phyloP scores from a whole-genome alignment of 2,113 vertebrate genomes.

The Acanthochromis polyacanthus region DNA sequence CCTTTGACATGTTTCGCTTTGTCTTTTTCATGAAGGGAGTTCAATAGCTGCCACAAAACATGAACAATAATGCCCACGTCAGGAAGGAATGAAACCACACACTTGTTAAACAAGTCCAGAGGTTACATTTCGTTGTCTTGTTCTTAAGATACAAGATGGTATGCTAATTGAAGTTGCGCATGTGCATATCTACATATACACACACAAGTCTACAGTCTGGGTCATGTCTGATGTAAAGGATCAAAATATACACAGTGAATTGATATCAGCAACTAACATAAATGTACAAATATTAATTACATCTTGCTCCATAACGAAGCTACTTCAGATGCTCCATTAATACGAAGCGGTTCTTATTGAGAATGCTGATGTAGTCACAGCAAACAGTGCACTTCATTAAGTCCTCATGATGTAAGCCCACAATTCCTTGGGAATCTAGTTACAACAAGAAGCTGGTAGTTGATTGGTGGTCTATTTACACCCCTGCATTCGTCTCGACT shows the following conservation, averaged over 20 bases:
- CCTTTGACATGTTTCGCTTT: constrained; percentile 93
- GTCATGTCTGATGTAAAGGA: constrained; percentile 78
- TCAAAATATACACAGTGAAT: constrained; percentile 85
- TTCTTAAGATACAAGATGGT: constrained; percentile 76
- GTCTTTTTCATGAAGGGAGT: constrained; percentile 83
- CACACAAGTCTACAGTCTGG: constrained; percentile 83
- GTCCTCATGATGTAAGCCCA: constrained; percentile 84
- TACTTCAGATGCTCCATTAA: constrained; percentile 92
- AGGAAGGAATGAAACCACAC: constrained; percentile 88
- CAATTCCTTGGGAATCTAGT: constrained; percentile 89
- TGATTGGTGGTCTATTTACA: constrained; percentile 72
- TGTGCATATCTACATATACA: constrained; percentile 81
- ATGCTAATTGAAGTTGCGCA: constrained; percentile 76
- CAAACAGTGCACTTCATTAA: constrained; percentile 90
- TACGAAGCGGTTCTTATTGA: constrained; percentile 90
- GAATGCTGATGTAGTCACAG: constrained; percentile 88
- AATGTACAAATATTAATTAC: constrained; percentile 87
- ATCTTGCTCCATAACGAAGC: constrained; percentile 99
- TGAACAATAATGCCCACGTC: constrained; percentile 90
- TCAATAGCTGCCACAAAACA: constrained; percentile 94
- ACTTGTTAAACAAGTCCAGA: constrained; percentile 73
- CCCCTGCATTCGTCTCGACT: constrained; percentile 65
- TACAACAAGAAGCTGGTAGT: constrained; percentile 82
- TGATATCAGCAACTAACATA: constrained; percentile 80
- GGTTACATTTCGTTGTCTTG: constrained; percentile 67